phyloP scores from a whole-genome alignment of 2,113 vertebrate genomes.

The Isurus oxyrinchus region DNA sequence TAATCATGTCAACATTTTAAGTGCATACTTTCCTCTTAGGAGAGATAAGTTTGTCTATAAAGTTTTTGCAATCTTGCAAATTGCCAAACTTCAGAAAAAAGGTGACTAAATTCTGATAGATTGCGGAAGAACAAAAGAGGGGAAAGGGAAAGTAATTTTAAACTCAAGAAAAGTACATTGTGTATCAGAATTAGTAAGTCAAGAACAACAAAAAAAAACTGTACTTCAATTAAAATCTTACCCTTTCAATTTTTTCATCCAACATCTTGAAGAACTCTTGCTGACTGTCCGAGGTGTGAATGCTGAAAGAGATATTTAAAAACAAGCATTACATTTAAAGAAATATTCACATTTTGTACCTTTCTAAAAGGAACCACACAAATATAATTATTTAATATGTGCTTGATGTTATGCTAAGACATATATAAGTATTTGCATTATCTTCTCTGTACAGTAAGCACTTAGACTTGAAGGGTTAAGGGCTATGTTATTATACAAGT shows the following conservation, averaged over 20 bases:
- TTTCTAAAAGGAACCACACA: not conserved
- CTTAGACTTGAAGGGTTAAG: not conserved
- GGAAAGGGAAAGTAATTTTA: not conserved
- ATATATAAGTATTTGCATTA: not conserved
- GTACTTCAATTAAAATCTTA: slow-evolving; percentile 50
- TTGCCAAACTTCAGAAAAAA: not conserved
- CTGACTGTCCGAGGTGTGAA: slow-evolving; percentile 98
- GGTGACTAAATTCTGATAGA: not conserved
- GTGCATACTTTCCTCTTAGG: not conserved
- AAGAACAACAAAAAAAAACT: not conserved
- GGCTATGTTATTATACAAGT: not conserved
- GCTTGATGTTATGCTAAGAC: not conserved
- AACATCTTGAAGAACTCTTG: slow-evolving; percentile 99
- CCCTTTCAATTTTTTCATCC: slow-evolving; percentile 99
- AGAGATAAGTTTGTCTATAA: not conserved
- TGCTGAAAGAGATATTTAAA: slow-evolving; percentile 61
- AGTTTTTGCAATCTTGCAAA: not conserved
- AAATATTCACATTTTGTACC: not conserved
- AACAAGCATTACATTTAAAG: not conserved
- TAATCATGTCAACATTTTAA: not conserved
- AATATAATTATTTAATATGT: not conserved
- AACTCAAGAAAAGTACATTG: not conserved
- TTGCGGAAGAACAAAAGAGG: not conserved
- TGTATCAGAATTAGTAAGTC: not conserved
- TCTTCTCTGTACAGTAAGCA: not conserved